Percentiles rank a stretch among this genome's conserved stretches.
phyloP scores from a whole-genome alignment of 2,888 invertebrate species.

The Sarcophaga variegata region DNA sequence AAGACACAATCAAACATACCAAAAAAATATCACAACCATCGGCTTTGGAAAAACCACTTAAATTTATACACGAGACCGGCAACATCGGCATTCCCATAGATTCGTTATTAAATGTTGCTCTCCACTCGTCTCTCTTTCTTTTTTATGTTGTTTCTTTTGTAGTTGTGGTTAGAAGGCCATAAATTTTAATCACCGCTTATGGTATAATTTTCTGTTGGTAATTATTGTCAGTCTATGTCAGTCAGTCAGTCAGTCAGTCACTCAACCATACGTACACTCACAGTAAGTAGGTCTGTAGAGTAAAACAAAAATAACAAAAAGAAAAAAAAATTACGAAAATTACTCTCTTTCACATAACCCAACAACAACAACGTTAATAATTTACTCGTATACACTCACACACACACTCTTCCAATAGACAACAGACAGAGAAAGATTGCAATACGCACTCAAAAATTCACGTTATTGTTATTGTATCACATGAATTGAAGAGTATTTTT shows the following conservation, averaged over 20 bases:
- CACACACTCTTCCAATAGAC: not conserved
- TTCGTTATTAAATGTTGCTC: slow-evolving; percentile 13
- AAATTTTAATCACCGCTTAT: slow-evolving; percentile 59
- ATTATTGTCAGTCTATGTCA: slow-evolving; percentile 15
- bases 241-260: not conserved
- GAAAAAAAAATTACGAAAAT: not conserved
- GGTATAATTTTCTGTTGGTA: slow-evolving; percentile 37
- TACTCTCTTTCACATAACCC: not conserved
- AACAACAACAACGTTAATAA: slow-evolving; percentile 13
- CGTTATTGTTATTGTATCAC: slow-evolving; percentile 7
- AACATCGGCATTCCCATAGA: not conserved
- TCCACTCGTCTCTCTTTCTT: not conserved
- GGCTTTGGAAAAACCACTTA: not conserved
- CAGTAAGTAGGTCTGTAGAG: not conserved
- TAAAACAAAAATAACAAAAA: not conserved
- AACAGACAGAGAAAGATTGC: not conserved
- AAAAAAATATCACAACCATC: not conserved
- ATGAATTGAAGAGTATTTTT: slow-evolving; percentile 1
- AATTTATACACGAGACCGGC: slow-evolving; percentile 1
- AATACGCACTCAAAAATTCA: not conserved
- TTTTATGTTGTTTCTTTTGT: not conserved
- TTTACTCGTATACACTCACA: not conserved
- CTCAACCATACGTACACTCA: no score
- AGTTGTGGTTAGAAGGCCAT: slow-evolving; percentile 27
- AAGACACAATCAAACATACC: not conserved